Evolutionary conservation across 2,113 vertebrate genomes (phyloP).

Genomic region (Sinocyclocheilus anshuiensis): DNA sequence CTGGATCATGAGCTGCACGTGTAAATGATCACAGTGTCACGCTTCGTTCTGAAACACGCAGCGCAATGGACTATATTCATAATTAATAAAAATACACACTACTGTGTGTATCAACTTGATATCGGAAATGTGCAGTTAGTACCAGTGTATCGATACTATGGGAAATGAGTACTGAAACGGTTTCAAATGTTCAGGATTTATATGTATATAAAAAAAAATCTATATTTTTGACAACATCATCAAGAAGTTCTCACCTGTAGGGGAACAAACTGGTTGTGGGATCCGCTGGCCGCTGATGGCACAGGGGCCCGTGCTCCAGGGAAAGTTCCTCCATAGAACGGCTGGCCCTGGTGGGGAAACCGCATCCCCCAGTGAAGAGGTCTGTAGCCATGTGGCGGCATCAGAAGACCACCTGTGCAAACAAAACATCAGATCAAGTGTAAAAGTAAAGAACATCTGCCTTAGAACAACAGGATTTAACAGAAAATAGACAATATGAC

Average conservation of each 20-base stretch:
- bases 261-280: conserved; percentile 95
- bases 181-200: background rate
- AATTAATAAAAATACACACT: background rate
- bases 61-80: background rate
- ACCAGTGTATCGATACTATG: background rate
- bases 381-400: conserved; percentile 81
- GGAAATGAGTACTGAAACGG: background rate
- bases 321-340: conserved; percentile 83
- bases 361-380: conserved; percentile 81
- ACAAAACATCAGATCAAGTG: background rate
- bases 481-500: background rate
- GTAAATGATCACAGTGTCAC: background rate
- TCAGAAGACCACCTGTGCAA: conserved; percentile 71
- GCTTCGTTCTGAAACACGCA: no score
- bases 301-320: conserved; percentile 73
- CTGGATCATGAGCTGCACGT: no score
- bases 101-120: background rate
- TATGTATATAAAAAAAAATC: background rate
- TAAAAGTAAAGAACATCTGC: background rate
- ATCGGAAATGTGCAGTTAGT: background rate
- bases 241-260: conserved; percentile 81
- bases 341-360: conserved; percentile 77
- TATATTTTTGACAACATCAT: background rate
- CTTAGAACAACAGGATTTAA: background rate
- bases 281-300: conserved; percentile 75